Percentiles rank a stretch among this genome's conserved stretches.
These are phyloP conservation scores for Melanotaenia parkinsoni DNA, from an alignment of 2,797 vertebrate genomes.

Conservation along the genomic window DNA sequence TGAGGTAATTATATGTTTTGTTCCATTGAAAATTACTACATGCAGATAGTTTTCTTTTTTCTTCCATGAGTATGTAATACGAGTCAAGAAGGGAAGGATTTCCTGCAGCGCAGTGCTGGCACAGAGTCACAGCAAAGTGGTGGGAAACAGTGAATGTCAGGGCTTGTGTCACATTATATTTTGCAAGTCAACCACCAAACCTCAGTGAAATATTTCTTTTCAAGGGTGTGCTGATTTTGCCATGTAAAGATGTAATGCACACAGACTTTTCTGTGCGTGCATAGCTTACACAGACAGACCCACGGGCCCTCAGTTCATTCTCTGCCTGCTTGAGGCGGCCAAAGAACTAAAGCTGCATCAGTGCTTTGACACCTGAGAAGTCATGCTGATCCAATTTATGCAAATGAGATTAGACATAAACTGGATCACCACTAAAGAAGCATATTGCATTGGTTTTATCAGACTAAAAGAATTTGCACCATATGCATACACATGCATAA, in stretches of 20 bases:
- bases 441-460: constrained; percentile 36
- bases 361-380: constrained; percentile 43
- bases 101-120: constrained; percentile 31
- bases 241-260: constrained; percentile 27
- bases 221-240: constrained; percentile 19
- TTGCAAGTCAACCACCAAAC: constrained; percentile 22
- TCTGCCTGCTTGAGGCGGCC: constrained; percentile 13
- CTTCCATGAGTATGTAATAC: constrained; percentile 18
- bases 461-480: constrained; percentile 6
- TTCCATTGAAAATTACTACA: constrained; percentile 14
- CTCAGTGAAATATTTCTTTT: constrained; percentile 17
- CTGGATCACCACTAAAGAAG: constrained; percentile 26
- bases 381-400: constrained; percentile 48
- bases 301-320: constrained; percentile 4
- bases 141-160: constrained; percentile 20
- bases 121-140: constrained; percentile 14
- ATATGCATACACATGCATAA: constrained; percentile 2
- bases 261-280: constrained; percentile 4
- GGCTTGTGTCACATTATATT: constrained; percentile 39
- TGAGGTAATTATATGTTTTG: constrained; percentile 13
- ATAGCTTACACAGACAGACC: constrained; percentile 10
- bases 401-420: constrained; percentile 49
- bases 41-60: constrained; percentile 21
- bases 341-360: constrained; percentile 10
- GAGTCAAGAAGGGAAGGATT: constrained; percentile 38